Conservation (phyloP, 2,797 vertebrate species). For the Hylomyscus alleni region DNA sequence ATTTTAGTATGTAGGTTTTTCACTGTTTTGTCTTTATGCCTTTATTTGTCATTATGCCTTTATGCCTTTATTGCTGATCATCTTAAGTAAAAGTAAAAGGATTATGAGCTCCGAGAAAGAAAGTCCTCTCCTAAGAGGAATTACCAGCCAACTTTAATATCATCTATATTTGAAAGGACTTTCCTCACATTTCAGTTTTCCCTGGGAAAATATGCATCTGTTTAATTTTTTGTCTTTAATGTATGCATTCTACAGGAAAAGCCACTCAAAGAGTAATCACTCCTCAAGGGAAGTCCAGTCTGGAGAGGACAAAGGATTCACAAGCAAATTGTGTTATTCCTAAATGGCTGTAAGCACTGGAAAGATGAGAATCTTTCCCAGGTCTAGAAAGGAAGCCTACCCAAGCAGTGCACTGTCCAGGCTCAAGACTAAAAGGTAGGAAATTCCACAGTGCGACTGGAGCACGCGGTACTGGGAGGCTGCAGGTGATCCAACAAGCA, state of each 20-base stretch:
- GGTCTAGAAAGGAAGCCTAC: neutral
- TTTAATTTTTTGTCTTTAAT: slow-evolving; percentile 30
- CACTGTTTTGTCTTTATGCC: neutral
- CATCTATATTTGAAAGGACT: slow-evolving; percentile 23
- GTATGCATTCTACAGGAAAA: slow-evolving; percentile 4
- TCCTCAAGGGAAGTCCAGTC: neutral
- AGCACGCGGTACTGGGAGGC: neutral
- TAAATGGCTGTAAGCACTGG: neutral
- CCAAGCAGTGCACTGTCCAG: rapidly evolving
- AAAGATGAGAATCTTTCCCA: neutral
- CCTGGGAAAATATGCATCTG: neutral
- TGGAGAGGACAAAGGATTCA: neutral
- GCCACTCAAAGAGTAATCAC: slow-evolving; percentile 5
- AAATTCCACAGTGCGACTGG: neutral
- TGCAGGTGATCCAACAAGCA: neutral
- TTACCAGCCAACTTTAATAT: slow-evolving; percentile 45
- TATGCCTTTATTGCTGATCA: neutral
- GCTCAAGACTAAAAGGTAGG: neutral
- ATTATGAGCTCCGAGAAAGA: slow-evolving; percentile 22
- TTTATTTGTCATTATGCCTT: slow-evolving; percentile 8
- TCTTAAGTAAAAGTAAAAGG: slow-evolving; percentile 42
- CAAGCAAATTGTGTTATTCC: neutral
- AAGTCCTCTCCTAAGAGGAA: slow-evolving; percentile 10
- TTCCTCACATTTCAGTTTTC: slow-evolving; percentile 39
- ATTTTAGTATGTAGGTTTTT: slow-evolving; percentile 1